Percentiles rank a stretch among this genome's conserved stretches.
Evolutionary conservation across 2,797 vertebrate species (phyloP).

Genomic region (Chromobotia macracanthus): DNA sequence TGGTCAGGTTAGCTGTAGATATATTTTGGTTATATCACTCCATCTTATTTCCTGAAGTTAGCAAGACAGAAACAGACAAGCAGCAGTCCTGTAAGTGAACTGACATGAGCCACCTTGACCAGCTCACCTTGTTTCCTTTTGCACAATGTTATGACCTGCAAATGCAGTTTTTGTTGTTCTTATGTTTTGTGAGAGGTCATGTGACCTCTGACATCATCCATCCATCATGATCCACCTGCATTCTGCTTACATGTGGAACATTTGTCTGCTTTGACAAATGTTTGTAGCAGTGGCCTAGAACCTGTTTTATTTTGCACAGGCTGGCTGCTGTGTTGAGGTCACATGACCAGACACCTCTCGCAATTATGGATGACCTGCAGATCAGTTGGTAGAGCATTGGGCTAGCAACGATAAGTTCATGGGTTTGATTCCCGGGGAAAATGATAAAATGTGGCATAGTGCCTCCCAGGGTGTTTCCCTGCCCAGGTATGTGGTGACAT

Average conservation of each 20-base stretch:
- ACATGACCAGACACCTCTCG: constrained; percentile 11
- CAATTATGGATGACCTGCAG: background rate
- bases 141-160: background rate
- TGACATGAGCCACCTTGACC: constrained; percentile 30
- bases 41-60: constrained; percentile 27
- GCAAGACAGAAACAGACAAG: constrained; percentile 47
- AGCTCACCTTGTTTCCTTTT: constrained; percentile 64
- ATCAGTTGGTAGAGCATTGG: no score
- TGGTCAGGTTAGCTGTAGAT: constrained; percentile 32
- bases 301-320: background rate
- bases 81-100: constrained; percentile 33
- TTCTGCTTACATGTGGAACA: background rate
- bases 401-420: background rate
- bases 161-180: background rate
- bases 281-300: background rate
- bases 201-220: background rate
- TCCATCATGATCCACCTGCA: background rate
- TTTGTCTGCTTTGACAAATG: background rate
- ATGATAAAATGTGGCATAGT: background rate
- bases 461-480: no score
- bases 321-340: background rate
- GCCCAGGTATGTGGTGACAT: no score
- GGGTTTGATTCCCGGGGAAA: background rate
- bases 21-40: constrained; percentile 10
- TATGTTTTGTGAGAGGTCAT: background rate